Base-by-base conservation (phyloP, 2,113 vertebrate genomes). In the Xiphophorus hellerii region DNA sequence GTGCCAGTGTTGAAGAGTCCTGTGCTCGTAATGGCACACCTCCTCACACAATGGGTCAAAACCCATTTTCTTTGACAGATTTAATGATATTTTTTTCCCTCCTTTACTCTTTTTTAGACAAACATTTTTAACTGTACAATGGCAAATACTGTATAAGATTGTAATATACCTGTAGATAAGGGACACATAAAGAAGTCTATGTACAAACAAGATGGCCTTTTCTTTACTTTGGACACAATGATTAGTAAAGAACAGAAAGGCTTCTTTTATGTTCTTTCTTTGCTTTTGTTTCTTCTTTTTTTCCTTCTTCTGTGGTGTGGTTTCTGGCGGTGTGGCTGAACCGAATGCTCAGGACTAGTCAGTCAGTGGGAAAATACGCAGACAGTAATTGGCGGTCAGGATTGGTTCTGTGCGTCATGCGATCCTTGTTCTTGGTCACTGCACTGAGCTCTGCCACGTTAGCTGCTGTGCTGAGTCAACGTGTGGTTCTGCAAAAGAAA, bases 391-490 rank as follows among this genome's bases (percentile, higher is more conserved):
- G 92, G 84, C 66, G 87, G 82, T 89, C 81, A 66, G 86, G 78
- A 81, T 80, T 86, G 69, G 69, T 86, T 73, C 77, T 82, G 64
- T 42, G 75, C 85, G 33, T 87, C 84, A 76, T 67, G 72, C 76
- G 80, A 82, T 84, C 77, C 84, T 83, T 79, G 74, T 82, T 94
- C 93, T 95, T 83, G 91, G 92, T 94, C 93, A 88, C 86, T 91
- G 91, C 89, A 92, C 81, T 9, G 25, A 79, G 84, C 88, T 90
- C 91, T 93, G 76, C 90, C 95, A 94, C 90, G 97, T 97, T 98
- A 99, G 95, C 98, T 99, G 97, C 96, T 98, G 94, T 99, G 98
- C 90, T 99, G 97, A 92, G 97, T 99, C 96, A 99, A 96, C 86
- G 97, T 96, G 93, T 99, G 97, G 88, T 99, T 99, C 98, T 99